phyloP scores from a whole-genome alignment of 2,888 invertebrate genomes.

The Microctonus aethiopoides region DNA sequence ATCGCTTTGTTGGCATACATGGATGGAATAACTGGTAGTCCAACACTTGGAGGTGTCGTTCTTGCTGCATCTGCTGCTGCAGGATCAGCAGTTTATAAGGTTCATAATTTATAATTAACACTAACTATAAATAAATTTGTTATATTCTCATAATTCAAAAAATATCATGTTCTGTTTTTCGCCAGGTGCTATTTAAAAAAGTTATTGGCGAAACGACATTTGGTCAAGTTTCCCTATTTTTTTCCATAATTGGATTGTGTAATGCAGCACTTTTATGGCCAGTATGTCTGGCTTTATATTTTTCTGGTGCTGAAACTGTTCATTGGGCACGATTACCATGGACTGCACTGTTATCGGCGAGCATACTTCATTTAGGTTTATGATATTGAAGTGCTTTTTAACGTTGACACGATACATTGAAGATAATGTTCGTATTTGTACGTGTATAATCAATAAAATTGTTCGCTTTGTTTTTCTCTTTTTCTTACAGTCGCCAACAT shows the following conservation, averaged over 20 bases:
- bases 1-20: slow-evolving; percentile 94
- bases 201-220: slow-evolving; percentile 93
- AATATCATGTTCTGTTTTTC: slow-evolving; percentile 4
- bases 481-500: slow-evolving; percentile 85
- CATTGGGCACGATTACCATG: slow-evolving; percentile 88
- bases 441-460: neutral
- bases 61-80: slow-evolving; percentile 91
- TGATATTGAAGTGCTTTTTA: neutral
- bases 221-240: slow-evolving; percentile 93
- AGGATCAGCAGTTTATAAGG: slow-evolving; percentile 94
- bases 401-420: neutral
- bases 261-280: slow-evolving; percentile 93
- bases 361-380: slow-evolving; percentile 81
- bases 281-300: slow-evolving; percentile 85
- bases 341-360: slow-evolving; percentile 84
- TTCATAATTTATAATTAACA: slow-evolving; percentile 60
- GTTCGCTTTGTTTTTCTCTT: slow-evolving; percentile 5
- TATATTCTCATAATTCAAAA: neutral
- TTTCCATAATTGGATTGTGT: slow-evolving; percentile 89
- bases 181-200: slow-evolving; percentile 91
- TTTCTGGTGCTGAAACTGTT: slow-evolving; percentile 87
- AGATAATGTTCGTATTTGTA: no score
- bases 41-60: slow-evolving; percentile 90
- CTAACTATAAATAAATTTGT: slow-evolving; percentile 33
- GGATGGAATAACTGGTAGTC: slow-evolving; percentile 92